Evolutionary conservation across 2,797 vertebrate genomes (phyloP), one percentile per base, ranked within the genome.

Genomic region (Protonibea diacanthus): DNA sequence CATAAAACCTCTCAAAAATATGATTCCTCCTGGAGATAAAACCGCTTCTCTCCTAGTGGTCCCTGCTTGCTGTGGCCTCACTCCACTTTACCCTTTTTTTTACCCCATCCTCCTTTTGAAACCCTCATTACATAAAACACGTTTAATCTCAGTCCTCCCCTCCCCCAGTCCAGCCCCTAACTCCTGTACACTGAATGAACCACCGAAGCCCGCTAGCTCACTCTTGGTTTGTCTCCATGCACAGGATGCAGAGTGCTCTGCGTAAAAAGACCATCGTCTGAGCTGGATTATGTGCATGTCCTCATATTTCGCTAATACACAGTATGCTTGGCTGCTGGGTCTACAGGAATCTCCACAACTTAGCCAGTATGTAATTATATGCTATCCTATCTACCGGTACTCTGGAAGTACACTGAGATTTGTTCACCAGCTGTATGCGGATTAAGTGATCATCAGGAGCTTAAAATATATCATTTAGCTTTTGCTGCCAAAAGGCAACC

Each of bases 41-140:
- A 40, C 61, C 63, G 60, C 49, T 45, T 60, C 13, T 79, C 60
- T 76, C 25, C 53, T 47, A 3, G 40, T 67, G 47, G 58, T 60
- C 33, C 3, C 52, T 76, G 27, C 38, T 45, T 45, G 49, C 42
- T 81, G 73, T 81, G 49, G 71, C 74, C 55, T 78, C 71, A 76
- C 78, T 78, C 69, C 64, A 84, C 88, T 84, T 86, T 53, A 68
- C 63, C 80, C 52, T 74, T 71, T 84, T 33, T 85, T 84, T 76
- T 69, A 73, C 77, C 53, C 80, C 71, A 67, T 27, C 89, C 72
- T 80, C 80, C 68, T 82, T 86, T 83, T 71, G 75, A 88, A 91
- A 91, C 81, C 59, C 80, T 93, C 88, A 92, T 93, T 92, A 92
- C 86, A 91, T 92, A 93, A 92, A 91, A 89, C 88, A 89, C 79